A percentile compares a stretch with the other conserved stretches of the same genome.
Evolutionary conservation across 2,888 invertebrate species (phyloP).

Genomic region (Lasioglossum lativentre): DNA sequence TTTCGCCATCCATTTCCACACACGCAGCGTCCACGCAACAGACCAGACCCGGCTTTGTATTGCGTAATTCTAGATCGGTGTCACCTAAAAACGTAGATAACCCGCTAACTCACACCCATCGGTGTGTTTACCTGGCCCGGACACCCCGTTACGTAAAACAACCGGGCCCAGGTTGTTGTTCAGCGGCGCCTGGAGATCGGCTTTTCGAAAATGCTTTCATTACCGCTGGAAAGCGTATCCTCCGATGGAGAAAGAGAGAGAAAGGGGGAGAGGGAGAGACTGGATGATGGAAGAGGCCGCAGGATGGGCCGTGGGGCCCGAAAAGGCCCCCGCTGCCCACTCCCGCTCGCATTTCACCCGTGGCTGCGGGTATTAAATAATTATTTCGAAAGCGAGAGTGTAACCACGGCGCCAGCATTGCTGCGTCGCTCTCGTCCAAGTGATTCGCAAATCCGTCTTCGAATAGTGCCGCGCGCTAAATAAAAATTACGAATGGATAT

Average conservation of each 20-base stretch:
- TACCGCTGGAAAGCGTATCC: slow-evolving; percentile 10
- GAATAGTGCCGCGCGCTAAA: not conserved
- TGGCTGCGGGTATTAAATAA: slow-evolving; percentile 80
- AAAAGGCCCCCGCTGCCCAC: slow-evolving; percentile 57
- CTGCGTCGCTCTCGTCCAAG: slow-evolving; percentile 16
- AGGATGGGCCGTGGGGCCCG: slow-evolving; percentile 21
- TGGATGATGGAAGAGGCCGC: slow-evolving; percentile 8
- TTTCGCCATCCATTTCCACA: not conserved
- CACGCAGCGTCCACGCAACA: not conserved
- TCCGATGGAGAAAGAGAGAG: not conserved
- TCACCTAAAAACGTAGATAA: not conserved
- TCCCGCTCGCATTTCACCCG: slow-evolving; percentile 72
- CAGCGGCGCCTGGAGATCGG: not conserved
- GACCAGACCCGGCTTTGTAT: not conserved
- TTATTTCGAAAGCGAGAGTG: slow-evolving; percentile 83
- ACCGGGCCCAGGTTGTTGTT: slow-evolving; percentile 14
- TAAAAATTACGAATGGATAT: not conserved
- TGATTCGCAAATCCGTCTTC: slow-evolving; percentile 15
- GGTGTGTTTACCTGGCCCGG: slow-evolving; percentile 9
- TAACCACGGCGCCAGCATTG: slow-evolving; percentile 69
- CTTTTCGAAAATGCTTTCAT: slow-evolving; percentile 44
- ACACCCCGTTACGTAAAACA: slow-evolving; percentile 34
- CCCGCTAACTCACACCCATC: not conserved
- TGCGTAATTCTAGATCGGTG: slow-evolving; percentile 26
- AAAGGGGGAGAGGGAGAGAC: not conserved